Evolutionary conservation across 2,888 invertebrate species (phyloP), one percentile per base, ranked within the genome.

Genomic region (Drosophila fulvimacula): DNA sequence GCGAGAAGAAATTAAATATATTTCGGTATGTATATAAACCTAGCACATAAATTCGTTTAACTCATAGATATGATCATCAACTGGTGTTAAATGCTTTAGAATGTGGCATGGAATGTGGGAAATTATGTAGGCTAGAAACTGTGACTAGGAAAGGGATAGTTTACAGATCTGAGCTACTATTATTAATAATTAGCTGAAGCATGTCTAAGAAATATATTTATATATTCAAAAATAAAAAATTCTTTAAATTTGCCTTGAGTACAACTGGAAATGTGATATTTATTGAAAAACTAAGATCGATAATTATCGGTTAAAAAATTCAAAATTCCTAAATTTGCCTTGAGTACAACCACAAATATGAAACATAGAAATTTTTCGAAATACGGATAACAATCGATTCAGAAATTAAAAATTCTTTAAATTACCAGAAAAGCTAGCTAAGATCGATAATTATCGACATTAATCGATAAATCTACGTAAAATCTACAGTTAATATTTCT

Each of bases 21-120:
- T 24, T 11, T 7, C n/a, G 13, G 5, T 34, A 4, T 42, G 39
- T 36, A n/a, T 30, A 11, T 32, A 32, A 30, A 49, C 27, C 36
- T 46, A 58, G 6, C 44, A 51, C 36, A 58, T 58, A 51, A 38
- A 51, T 51, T 51, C 38, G 58, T 51, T 58, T n/a, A 58, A 15
- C 27, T 58, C n/a, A 36, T 30, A n/a, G 52, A 59, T 59, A 0
- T 19, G 24, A 36, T 42, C 41, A n/a, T 0, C 17, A 4, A 1
- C 3, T 15, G 10, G 30, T 38, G 34, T 49, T 66, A n/a, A 36
- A 15, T 42, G 39, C 21, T 34, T 49, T 41, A 32, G n/a, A n/a
- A 17, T 39, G 17, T 13, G 53, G 13, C 5, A 19, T 30, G 30
- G 30, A 30, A 55, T 55, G 19, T 13, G 9, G 15, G 17, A 27